Base-by-base conservation (phyloP, 2,797 vertebrate genomes). In the Lepidocolaptes lacrymiger region DNA sequence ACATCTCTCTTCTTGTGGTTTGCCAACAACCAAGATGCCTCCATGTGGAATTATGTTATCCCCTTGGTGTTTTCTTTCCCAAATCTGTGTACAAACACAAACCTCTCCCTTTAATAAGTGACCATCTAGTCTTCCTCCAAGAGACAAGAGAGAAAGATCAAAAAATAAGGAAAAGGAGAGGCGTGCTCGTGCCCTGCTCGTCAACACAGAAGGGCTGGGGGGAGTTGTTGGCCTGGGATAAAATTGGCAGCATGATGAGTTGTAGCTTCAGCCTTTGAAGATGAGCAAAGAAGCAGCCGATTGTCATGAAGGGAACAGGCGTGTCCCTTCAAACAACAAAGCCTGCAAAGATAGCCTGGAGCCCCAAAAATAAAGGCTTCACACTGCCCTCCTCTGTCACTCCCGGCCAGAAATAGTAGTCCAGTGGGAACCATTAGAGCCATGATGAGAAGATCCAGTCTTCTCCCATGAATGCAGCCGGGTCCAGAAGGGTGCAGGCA, bases 291-390 rank as follows among this genome's bases (percentile, higher is more conserved):
- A 96, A 96, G 89, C 89, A 86, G 85, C 19, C 3, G 12, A 93
- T 96, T 96, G 96, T 96, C 85, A 49, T 4, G 34, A 55, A 73
- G 79, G n/a, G 46, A 92, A 75, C 43, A 7, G 64, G 44, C 66
- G 36, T 14, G 48, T 76, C 91, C 73, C 89, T 92, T 93, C 49
- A 59, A 92, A 79, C 79, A 92, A 96, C 93, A 96, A 95, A 96
- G 96, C 87, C 85, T 67, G 72, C 95, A 95, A 93, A 96, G 94
- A 97, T 67, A 96, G 94, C 83, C 89, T 13, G 34, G 66, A 92
- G 78, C 75, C 91, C 92, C 93, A 39, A 93, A 95, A 97, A 94
- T 88, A 96, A 93, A 92, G 41, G 66, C 94, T 92, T 55, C 79
- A 93, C 91, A 91, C 85, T 97, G 95, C 82, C 79, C 92, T 41